Conservation (phyloP, 2,113 vertebrate species). For the Vimba vimba region DNA sequence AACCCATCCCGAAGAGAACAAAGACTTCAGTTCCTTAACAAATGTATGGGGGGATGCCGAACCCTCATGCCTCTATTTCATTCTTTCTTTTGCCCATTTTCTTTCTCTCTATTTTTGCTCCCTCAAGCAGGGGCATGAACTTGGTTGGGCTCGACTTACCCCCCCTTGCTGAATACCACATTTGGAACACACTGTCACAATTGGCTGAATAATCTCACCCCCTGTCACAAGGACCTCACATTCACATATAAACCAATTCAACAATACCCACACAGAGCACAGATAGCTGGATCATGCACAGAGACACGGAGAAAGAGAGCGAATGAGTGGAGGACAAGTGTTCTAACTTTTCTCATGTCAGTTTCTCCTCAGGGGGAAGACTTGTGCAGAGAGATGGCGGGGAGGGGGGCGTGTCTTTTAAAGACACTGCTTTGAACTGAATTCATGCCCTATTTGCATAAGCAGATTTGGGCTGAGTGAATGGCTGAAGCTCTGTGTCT, state of each 20-base stretch:
- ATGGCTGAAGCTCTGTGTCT: constrained; percentile 89
- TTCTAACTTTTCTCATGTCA: constrained; percentile 99
- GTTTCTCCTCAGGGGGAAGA: constrained; percentile 85
- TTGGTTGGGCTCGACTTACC: constrained; percentile 83
- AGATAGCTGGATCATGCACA: constrained; percentile 98
- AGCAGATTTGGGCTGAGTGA: constrained; percentile 97
- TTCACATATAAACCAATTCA: constrained; percentile 84
- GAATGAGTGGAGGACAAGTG: constrained; percentile 87
- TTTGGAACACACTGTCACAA: constrained; percentile 93
- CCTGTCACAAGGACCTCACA: constrained; percentile 84
- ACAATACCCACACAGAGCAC: constrained; percentile 90
- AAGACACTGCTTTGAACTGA: constrained; percentile 95
- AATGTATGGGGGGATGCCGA: constrained; percentile 90
- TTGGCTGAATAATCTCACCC: constrained; percentile 91
- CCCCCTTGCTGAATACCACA: constrained; percentile 81
- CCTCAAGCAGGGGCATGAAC: constrained; percentile 86
- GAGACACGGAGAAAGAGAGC: constrained; percentile 77
- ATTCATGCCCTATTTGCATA: constrained; percentile 99
- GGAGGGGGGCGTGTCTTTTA: constrained; percentile 79
- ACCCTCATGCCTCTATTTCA: constrained; percentile 74
- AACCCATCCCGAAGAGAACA: constrained; percentile 77
- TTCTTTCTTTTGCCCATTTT: constrained; percentile 26
- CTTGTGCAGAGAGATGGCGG: constrained; percentile 77
- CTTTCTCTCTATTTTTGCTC: constrained; percentile 63
- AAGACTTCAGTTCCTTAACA: constrained; percentile 80